Evolutionary conservation across 2,888 invertebrate genomes (phyloP), one percentile per base, ranked within the genome.

Genomic region (Dryobota labecula): DNA sequence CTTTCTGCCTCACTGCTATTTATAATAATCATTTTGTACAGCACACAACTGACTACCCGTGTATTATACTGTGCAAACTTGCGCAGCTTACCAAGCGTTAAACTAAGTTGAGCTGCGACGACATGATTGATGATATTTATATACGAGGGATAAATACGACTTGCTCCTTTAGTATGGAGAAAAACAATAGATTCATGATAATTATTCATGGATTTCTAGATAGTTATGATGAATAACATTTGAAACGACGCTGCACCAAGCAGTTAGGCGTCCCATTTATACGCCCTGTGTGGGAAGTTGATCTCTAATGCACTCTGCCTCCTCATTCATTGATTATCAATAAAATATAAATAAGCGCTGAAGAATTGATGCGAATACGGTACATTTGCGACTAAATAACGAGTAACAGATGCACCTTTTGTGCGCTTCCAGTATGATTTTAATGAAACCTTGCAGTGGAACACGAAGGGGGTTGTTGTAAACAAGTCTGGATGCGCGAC

Each of bases 1-100:
- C 95, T 94, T 94, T 95, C 94, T 92, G 90, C 85, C 85, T 89
- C 90, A 88, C 89, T 89, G 89, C 89, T 88, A 87, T 89, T 89
- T 85, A 82, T 84, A 85, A 86, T 85, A 78, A 87, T 78, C 58
- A 73, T 77, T 83, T 71, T 70, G 70, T 66, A 63, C 58, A 73
- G 54, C 67, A 51, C 72, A 66, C 67, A 8, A 62, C 57, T 56
- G 71, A 51, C 63, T 43, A 72, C 56, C 60, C 61, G 65, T 72
- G 62, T 69, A 45, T 54, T 63, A 30, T 54, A 67, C 60, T 43
- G 56, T 18, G 82, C 56, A 27, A 56, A 67, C 41, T 78, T 20
- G 41, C 30, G 30, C 13, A 65, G 43, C n/a, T 49, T 54, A 24
- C 49, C 20, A 30, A 41, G 51, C 57, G 45, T 54, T 76, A 27